Base-by-base conservation (phyloP, 1,140 invertebrate genomes). In the Papilio polytes region DNA sequence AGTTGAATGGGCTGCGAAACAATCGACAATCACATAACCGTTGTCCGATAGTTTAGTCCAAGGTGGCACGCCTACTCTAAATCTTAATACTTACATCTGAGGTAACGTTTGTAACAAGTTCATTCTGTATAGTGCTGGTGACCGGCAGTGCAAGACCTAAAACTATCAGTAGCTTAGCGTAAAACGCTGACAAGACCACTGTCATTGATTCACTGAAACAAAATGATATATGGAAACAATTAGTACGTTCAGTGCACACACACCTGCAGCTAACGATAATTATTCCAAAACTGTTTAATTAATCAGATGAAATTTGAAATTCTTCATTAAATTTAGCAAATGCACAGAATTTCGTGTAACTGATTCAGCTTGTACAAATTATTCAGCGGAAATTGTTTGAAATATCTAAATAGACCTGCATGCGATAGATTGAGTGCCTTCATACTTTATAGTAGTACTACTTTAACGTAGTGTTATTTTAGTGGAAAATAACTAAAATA, bases 191-290 rank as follows among this genome's bases (percentile, higher is more conserved):
- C 86, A 90, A 86, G 80, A 92, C 91, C 84, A 90, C 86, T 91
- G 95, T 90, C 91, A 91, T 96, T 90, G 90, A 96, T 92, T 95
- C 93, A 80, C 94, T 95, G 90, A 84, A 95, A 95, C 89, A 92
- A 91, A 84, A 80, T 92, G 86, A 91, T 88, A 90, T 86, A 92
- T 90, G 78, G 84, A 59, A 87, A 86, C 85, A 91, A 92, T 94
- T 94, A 93, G 72, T 80, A 26, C 81, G 85, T 85, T 87, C 80
- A 81, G 22, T 70, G 26, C 74, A 80, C 87, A 86, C 87, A 85
- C 84, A 82, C 6, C 15, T 10, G 51, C 15, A 78, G 13, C 48
- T 56, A 77, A 82, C 80, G 78, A 84, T 79, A 76, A 80, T 46
- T 56, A 53, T 80, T 76, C 18, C 80, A 81, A 85, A 80, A 63